phyloP scores from a whole-genome alignment of 2,797 vertebrate species.

The Morelia viridis region DNA sequence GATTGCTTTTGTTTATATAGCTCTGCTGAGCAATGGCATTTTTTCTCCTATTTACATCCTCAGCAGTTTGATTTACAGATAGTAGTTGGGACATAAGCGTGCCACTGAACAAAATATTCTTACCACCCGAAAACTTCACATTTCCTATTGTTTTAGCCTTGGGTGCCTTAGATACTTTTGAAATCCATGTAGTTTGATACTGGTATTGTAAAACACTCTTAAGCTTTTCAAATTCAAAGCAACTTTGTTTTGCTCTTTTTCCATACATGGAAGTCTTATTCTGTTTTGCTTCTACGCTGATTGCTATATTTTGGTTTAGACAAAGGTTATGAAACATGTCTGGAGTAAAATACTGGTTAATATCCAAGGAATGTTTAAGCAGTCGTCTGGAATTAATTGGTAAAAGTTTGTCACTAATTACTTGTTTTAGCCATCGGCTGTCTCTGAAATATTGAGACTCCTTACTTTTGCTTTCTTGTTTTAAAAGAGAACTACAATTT shows the following conservation, averaged over 20 bases:
- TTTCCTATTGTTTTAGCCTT: constrained; percentile 37
- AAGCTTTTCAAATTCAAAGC: constrained; percentile 36
- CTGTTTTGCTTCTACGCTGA: constrained; percentile 1
- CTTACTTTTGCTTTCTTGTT: not conserved
- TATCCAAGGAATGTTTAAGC: constrained; percentile 26
- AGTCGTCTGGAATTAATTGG: constrained; percentile 39
- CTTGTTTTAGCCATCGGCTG: not conserved
- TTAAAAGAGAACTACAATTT: not conserved
- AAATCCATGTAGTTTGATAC: not conserved
- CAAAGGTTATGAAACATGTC: not conserved
- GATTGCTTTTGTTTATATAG: constrained; percentile 57
- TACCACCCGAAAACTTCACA: not conserved
- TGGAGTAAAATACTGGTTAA: constrained; percentile 27
- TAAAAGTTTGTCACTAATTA: constrained; percentile 26
- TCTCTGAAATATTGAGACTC: not conserved
- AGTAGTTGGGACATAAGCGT: constrained; percentile 32
- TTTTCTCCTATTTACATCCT: constrained; percentile 53
- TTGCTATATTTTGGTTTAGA: not conserved
- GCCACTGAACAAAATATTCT: not conserved
- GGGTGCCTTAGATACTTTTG: not conserved
- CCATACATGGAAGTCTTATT: constrained; percentile 26
- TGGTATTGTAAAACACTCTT: not conserved
- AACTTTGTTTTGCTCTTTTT: constrained; percentile 19
- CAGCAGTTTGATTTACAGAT: constrained; percentile 41
- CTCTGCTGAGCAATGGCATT: constrained; percentile 56